Evolutionary conservation across 2,113 vertebrate genomes (phyloP).

Genomic region (Pluvianellus socialis): DNA sequence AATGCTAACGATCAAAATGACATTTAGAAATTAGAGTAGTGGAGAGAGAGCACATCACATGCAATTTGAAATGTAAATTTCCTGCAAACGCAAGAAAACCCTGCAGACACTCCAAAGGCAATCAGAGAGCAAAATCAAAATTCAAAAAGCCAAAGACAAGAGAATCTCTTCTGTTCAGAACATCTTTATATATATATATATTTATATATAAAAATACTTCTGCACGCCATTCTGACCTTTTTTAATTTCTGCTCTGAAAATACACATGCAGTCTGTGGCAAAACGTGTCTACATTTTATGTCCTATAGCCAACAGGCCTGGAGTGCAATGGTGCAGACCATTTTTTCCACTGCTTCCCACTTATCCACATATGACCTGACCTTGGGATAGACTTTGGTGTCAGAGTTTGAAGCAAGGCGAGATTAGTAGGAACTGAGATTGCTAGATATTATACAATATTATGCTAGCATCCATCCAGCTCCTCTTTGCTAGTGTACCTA

Average conservation of each 20-base stretch:
- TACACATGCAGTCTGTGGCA: not conserved
- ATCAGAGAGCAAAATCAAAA: not conserved
- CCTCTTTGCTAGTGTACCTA: not conserved
- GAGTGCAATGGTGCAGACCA: not conserved
- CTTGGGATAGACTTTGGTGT: not conserved
- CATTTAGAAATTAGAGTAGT: constrained; percentile 11
- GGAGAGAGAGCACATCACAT: not conserved
- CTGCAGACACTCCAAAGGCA: not conserved
- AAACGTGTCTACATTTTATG: not conserved
- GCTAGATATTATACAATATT: not conserved
- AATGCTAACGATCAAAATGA: not conserved
- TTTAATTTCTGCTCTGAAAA: not conserved
- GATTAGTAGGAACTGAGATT: not conserved
- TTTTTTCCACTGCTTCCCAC: not conserved
- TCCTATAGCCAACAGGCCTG: not conserved
- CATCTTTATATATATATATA: not conserved
- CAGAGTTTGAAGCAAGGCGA: not conserved
- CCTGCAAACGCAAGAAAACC: constrained; percentile 28
- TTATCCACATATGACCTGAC: not conserved
- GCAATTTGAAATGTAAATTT: constrained; percentile 46
- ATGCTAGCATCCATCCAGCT: not conserved
- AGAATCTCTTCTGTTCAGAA: not conserved
- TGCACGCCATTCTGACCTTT: not conserved
- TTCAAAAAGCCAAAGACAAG: not conserved
- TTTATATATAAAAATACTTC: not conserved